Evolutionary conservation across 2,888 invertebrate species (phyloP).

Genomic region (Cephalotes varians): DNA sequence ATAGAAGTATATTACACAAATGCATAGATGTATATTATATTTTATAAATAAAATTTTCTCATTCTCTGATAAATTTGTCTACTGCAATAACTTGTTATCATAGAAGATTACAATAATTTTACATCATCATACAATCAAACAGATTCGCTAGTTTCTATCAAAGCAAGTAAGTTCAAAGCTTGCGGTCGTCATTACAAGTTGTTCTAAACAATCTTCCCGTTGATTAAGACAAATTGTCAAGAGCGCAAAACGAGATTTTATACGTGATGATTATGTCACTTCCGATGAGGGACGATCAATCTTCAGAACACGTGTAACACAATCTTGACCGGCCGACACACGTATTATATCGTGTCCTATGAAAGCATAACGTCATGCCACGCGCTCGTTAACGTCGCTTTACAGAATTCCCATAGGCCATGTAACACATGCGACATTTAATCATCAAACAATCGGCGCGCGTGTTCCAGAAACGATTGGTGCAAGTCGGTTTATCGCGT

Average conservation of each 20-base stretch:
- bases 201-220: background rate
- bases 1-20: background rate
- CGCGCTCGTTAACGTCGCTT: constrained; percentile 58
- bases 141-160: background rate
- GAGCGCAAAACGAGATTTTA: background rate
- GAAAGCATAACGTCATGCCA: constrained; percentile 43
- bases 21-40: background rate
- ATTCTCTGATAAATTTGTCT: background rate
- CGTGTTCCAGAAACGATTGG: constrained; percentile 27
- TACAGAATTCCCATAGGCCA: constrained; percentile 36
- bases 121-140: background rate
- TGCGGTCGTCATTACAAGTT: background rate
- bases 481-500: background rate
- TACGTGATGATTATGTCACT: constrained; percentile 26
- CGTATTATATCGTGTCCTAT: constrained; percentile 18
- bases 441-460: constrained; percentile 28
- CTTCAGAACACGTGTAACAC: constrained; percentile 46
- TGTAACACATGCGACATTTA: constrained; percentile 19
- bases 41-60: background rate
- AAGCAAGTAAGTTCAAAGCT: background rate
- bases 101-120: too few relatives aligned
- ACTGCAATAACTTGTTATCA: background rate
- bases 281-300: constrained; percentile 3
- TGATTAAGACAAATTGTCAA: background rate
- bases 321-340: constrained; percentile 43